Percentiles rank a stretch among this genome's conserved stretches.
Evolutionary conservation across 2,888 invertebrate genomes (phyloP).

Genomic region (Agrotis ipsilon): DNA sequence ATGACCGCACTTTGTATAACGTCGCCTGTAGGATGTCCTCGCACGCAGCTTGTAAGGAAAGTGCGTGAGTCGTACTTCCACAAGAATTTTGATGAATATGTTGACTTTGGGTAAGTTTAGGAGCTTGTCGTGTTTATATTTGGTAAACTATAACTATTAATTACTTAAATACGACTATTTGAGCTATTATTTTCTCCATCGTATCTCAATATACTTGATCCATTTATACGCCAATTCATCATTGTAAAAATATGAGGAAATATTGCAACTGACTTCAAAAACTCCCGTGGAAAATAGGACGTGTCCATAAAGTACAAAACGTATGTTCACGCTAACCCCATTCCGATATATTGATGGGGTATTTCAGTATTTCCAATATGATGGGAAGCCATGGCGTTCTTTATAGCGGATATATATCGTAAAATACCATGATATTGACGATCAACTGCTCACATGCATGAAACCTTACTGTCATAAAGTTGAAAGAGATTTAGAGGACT

Average conservation of each 20-base stretch:
- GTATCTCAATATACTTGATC: too few species aligned
- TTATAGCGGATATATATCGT: slow-evolving; percentile 31
- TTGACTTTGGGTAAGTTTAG: slow-evolving; percentile 1
- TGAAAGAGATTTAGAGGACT: slow-evolving; percentile 26
- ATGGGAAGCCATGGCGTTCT: slow-evolving; percentile 33
- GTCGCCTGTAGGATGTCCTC: slow-evolving; percentile 40
- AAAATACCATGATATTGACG: slow-evolving; percentile 14
- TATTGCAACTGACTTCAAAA: slow-evolving; percentile 7
- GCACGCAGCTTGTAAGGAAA: slow-evolving; percentile 26
- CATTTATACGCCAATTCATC: neutral
- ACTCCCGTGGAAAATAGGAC: slow-evolving; percentile 19
- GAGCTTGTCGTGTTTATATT: neutral
- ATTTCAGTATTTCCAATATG: slow-evolving; percentile 57
- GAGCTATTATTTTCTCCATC: too few species aligned
- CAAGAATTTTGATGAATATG: slow-evolving; percentile 45
- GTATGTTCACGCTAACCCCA: slow-evolving; percentile 38
- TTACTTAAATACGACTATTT: neutral
- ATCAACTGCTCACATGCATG: slow-evolving; percentile 9
- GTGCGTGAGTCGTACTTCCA: slow-evolving; percentile 34
- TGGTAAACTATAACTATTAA: neutral
- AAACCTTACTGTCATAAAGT: slow-evolving; percentile 14
- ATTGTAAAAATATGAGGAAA: slow-evolving; percentile 2
- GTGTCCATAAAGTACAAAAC: slow-evolving; percentile 36
- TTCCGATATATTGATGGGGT: slow-evolving; percentile 43
- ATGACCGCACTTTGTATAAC: slow-evolving; percentile 48